Evolutionary conservation across 2,113 vertebrate genomes (phyloP), one percentile per base, ranked within the genome.

Genomic region (Mugil cephalus): DNA sequence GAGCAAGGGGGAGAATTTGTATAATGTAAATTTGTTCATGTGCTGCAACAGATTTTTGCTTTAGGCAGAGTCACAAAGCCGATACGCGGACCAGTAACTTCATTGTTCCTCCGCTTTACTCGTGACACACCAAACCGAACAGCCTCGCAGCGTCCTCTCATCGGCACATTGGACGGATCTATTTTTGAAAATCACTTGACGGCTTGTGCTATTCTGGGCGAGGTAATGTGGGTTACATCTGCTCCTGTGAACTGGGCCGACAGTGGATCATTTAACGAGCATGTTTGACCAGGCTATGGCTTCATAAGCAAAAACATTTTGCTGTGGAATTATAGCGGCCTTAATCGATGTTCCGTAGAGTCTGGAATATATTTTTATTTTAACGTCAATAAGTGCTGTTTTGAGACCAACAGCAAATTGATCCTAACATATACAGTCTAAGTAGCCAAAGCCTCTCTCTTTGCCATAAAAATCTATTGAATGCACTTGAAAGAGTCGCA

Each of bases 171-270:
- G 82, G 86, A 87, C 72, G 46, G 11, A 48, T 91, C 91, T 93
- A 92, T 92, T 92, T 91, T 74, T 89, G 80, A 85, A 87, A 87
- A 80, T 80, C 78, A 81, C 80, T 81, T 81, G 75, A 85, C 71
- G 79, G 77, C 75, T 84, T 70, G n/a, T 55, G 72, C 86, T 84
- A 83, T 88, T 91, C 79, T 83, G 56, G 76, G 81, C 24, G 18
- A 63, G 46, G 62, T 84, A 87, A 93, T 90, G 84, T 92, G 77
- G 92, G 93, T 91, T 92, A 90, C 87, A 90, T 82, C 85, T 80
- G 82, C 68, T 86, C 43, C 80, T 77, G 69, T 77, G 80, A 89
- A 87, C 56, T 82, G 79, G 83, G 80, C 69, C 76, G 14, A 42
- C 64, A 45, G 61, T 10, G 21, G 34, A 60, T 77, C 61, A 80